A percentile compares a stretch with the other conserved stretches of the same genome.
Conservation (phyloP, 2,797 vertebrate genomes). For the Oceanodroma leucorhoa region DNA sequence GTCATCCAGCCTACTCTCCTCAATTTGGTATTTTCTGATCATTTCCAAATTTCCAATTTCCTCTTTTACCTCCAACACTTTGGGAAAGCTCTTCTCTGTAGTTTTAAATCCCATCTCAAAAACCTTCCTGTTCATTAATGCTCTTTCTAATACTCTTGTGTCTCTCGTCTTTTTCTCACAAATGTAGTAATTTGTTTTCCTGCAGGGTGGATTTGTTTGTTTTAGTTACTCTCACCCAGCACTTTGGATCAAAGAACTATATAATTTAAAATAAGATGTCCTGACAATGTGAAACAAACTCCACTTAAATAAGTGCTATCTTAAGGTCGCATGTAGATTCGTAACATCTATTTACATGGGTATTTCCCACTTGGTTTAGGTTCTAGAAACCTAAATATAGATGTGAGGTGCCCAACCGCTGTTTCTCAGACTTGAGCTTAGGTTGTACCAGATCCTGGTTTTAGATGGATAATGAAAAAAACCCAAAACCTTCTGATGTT, state of each 20-base stretch:
- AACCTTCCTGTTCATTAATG: background rate
- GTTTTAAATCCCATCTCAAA: background rate
- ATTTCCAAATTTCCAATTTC: background rate
- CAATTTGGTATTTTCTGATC: background rate
- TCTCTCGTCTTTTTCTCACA: background rate
- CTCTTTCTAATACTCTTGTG: background rate
- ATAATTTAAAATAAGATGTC: slow-evolving; percentile 33
- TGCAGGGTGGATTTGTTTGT: slow-evolving; percentile 39
- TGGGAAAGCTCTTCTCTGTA: background rate
- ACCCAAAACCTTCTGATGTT: background rate
- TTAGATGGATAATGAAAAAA: background rate
- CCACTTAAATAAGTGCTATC: background rate
- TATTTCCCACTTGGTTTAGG: background rate
- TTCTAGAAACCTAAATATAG: background rate
- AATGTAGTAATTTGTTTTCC: slow-evolving; percentile 35
- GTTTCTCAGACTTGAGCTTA: background rate
- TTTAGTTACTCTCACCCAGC: slow-evolving; percentile 39
- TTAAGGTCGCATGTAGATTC: background rate
- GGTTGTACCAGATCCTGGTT: background rate
- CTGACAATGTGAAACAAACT: slow-evolving; percentile 12
- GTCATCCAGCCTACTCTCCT: background rate
- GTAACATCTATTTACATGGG: background rate
- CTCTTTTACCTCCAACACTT: background rate
- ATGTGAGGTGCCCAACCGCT: background rate
- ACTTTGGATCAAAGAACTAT: slow-evolving; percentile 31